Evolutionary conservation across 2,888 invertebrate species (phyloP).

Genomic region (Oxytorus armatus): DNA sequence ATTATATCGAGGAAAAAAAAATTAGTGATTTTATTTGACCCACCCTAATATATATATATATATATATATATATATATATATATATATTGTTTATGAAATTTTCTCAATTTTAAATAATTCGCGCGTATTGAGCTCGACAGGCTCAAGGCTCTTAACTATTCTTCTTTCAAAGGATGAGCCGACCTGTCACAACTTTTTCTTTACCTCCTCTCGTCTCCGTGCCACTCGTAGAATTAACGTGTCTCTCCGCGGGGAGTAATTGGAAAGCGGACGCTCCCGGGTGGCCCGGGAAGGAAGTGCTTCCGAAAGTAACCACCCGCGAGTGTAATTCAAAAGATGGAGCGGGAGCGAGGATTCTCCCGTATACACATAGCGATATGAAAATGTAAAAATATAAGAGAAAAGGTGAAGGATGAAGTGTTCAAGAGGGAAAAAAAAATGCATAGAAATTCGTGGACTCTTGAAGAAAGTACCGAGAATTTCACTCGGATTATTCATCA

Average conservation of each 20-base stretch:
- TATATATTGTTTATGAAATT: not conserved
- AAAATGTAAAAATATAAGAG: constrained; percentile 31
- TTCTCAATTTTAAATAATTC: not conserved
- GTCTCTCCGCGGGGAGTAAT: constrained; percentile 50
- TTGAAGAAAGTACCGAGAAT: too few relatives aligned
- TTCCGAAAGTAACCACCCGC: constrained; percentile 49
- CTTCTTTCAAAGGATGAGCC: constrained; percentile 20
- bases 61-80: too few relatives aligned
- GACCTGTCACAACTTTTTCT: constrained; percentile 20
- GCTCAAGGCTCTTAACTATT: constrained; percentile 8
- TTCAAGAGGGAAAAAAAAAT: not conserved
- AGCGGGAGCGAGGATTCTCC: constrained; percentile 13
- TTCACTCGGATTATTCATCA: too few relatives aligned
- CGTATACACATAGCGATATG: not conserved
- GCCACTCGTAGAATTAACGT: constrained; percentile 36
- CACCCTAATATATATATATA: too few relatives aligned
- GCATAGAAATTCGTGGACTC: not conserved
- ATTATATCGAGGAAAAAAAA: too few relatives aligned
- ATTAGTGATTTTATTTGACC: too few relatives aligned
- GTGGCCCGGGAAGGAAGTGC: constrained; percentile 41
- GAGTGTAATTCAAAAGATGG: constrained; percentile 52
- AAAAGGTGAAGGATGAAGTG: not conserved
- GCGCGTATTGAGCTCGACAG: not conserved
- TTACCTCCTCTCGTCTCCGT: constrained; percentile 2
- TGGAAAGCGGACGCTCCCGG: constrained; percentile 28